Conservation (phyloP, 2,113 vertebrate species). For the Melospiza melodia region DNA sequence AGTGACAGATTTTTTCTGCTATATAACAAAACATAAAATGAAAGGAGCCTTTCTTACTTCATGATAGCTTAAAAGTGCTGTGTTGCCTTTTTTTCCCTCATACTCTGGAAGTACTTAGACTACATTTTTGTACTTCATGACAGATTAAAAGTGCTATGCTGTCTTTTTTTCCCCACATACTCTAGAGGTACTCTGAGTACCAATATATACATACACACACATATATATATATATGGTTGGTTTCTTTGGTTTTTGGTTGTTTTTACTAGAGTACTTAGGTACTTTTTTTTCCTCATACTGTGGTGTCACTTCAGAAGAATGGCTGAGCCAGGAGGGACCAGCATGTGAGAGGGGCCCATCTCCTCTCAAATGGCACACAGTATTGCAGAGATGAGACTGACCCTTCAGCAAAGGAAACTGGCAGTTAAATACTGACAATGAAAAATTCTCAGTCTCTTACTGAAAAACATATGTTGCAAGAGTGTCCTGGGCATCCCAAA, state of each 20-base stretch:
- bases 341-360: fast-evolving
- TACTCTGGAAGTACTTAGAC: not conserved
- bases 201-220: too few species aligned
- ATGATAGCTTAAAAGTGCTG: constrained; percentile 25
- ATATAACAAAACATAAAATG: constrained; percentile 36
- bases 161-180: not conserved
- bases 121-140: not conserved
- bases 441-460: not conserved
- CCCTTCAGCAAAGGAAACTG: not conserved
- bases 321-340: not conserved
- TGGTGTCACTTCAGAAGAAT: constrained; percentile 5
- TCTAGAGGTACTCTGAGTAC: not conserved
- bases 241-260: too few species aligned
- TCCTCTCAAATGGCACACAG: fast-evolving
- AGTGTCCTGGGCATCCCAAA: not conserved
- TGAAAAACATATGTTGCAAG: not conserved
- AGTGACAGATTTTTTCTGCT: constrained; percentile 59
- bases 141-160: too few species aligned
- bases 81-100: not conserved
- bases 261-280: not conserved
- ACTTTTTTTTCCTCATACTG: not conserved
- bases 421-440: not conserved
- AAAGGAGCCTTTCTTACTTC: constrained; percentile 51
- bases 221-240: too few species aligned
- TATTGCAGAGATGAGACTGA: not conserved